A percentile compares a stretch with the other conserved stretches of the same genome.
phyloP scores from a whole-genome alignment of 2,797 vertebrate species.

The Amniataba percoides region DNA sequence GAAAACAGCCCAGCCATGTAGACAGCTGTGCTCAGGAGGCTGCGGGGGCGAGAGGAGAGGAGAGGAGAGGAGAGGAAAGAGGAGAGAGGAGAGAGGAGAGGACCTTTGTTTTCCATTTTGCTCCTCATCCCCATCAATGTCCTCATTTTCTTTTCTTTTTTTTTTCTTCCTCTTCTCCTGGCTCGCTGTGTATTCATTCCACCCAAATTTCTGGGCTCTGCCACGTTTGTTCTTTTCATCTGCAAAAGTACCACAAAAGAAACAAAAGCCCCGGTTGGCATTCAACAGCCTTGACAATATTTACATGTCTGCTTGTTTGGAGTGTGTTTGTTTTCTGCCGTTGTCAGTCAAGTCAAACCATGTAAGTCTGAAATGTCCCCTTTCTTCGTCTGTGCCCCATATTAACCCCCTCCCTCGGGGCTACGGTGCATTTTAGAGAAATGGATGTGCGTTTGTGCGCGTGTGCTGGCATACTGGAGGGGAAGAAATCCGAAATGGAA shows the following conservation, averaged over 20 bases:
- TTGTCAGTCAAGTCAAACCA: slow-evolving; percentile 50
- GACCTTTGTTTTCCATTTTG: slow-evolving; percentile 72
- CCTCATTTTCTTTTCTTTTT: slow-evolving; percentile 39
- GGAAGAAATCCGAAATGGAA: slow-evolving; percentile 14
- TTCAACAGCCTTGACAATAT: slow-evolving; percentile 40
- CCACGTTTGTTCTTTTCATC: slow-evolving; percentile 57
- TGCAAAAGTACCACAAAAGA: slow-evolving; percentile 50
- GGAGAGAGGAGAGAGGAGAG: slow-evolving; percentile 27
- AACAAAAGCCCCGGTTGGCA: slow-evolving; percentile 42
- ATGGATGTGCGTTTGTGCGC: slow-evolving; percentile 2
- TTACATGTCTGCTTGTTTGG: slow-evolving; percentile 43
- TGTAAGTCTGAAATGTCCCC: slow-evolving; percentile 42
- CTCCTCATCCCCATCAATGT: slow-evolving; percentile 64
- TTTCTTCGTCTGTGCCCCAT: slow-evolving; percentile 44
- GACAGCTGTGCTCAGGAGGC: slow-evolving; percentile 83
- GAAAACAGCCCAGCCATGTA: slow-evolving; percentile 81
- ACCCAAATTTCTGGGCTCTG: slow-evolving; percentile 48
- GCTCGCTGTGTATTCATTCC: slow-evolving; percentile 5
- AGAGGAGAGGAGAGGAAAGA: slow-evolving; percentile 17
- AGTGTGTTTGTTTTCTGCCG: slow-evolving; percentile 29
- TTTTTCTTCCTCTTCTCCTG: slow-evolving; percentile 3
- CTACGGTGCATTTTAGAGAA: slow-evolving; percentile 32
- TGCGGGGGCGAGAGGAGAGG: slow-evolving; percentile 74
- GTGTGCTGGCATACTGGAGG: slow-evolving; percentile 25
- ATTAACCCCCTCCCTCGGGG: slow-evolving; percentile 56